Percentiles rank a stretch among this genome's conserved stretches.
Conservation (phyloP, 1,140 invertebrate species). For the Achatina immaculata region DNA sequence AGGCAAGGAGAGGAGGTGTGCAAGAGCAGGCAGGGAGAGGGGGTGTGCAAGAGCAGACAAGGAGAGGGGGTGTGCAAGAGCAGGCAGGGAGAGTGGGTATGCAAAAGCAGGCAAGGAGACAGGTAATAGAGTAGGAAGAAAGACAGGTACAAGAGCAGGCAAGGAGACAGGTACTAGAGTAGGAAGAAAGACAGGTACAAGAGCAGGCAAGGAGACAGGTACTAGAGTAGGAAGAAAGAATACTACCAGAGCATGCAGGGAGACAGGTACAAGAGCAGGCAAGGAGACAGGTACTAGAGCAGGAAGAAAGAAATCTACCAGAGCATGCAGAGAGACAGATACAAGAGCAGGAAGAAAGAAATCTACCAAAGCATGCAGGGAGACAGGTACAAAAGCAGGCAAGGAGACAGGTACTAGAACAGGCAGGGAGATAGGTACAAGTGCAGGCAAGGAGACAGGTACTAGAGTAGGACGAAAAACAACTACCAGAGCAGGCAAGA, state of each 20-base stretch:
- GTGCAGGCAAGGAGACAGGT: neutral
- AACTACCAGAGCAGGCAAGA: neutral
- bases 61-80: neutral
- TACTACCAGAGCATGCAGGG: neutral
- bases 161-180: no score
- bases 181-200: no score
- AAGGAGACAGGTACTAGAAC: neutral
- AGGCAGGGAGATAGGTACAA: neutral
- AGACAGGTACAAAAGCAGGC: slow-evolving; percentile 9
- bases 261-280: neutral
- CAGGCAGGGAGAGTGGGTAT: no score
- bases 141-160: no score
- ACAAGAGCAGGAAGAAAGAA: neutral
- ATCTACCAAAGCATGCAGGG: neutral
- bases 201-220: no score
- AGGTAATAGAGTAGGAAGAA: no score
- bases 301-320: neutral
- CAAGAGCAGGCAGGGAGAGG: neutral
- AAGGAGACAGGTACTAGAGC: no score
- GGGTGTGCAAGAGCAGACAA: neutral
- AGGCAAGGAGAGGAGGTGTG: neutral
- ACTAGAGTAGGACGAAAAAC: no score
- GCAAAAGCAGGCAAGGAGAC: no score
- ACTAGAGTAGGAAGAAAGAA: neutral
- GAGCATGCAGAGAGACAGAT: neutral